Base-by-base conservation (phyloP, 1,140 invertebrate species). In the Calephelis nemesis region DNA sequence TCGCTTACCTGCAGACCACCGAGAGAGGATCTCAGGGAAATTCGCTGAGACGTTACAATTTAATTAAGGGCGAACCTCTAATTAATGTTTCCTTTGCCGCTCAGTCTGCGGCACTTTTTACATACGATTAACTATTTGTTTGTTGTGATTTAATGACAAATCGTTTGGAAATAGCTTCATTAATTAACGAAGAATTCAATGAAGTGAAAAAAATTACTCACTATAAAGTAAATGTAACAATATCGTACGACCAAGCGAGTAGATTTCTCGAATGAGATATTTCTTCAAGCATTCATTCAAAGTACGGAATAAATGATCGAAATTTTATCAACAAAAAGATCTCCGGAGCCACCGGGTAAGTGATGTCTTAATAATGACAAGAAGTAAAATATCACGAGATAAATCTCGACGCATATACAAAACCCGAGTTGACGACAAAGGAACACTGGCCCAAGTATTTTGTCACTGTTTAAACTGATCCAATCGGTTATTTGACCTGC, bases 281-380 rank as follows among this genome's bases (percentile, higher is more conserved):
- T 74, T 78, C 75, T 75, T 70, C 75, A 75, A 71, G 73, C 77
- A 79, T 78, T 82, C 77, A 81, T 78, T 63, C 78, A 73, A 75
- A 74, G 73, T 73, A 72, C 67, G 65, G 81, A 80, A 89, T 84
- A 87, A 88, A 91, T 84, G 83, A 81, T 75, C 74, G 72, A 87
- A 79, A 79, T 83, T 69, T 88, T 86, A 88, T 89, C 87, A 74
- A 70, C 63, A 73, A 74, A 75, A 71, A 74, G 76, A 91, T 91
- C 88, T 87, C 73, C 69, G 54, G 70, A 85, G 85, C 88, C 87
- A 90, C 87, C 83, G 88, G 79, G 85, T 85, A 91, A 88, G 85
- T 89, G 85, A 91, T 91, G 88, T 91, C 88, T 91, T 88, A 86
- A 90, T 89, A 89, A 86, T 88, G 85, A 88, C 84, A 80, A 73